Conservation (phyloP, 2,888 invertebrate genomes). For the Cremastobaeus sp. region DNA sequence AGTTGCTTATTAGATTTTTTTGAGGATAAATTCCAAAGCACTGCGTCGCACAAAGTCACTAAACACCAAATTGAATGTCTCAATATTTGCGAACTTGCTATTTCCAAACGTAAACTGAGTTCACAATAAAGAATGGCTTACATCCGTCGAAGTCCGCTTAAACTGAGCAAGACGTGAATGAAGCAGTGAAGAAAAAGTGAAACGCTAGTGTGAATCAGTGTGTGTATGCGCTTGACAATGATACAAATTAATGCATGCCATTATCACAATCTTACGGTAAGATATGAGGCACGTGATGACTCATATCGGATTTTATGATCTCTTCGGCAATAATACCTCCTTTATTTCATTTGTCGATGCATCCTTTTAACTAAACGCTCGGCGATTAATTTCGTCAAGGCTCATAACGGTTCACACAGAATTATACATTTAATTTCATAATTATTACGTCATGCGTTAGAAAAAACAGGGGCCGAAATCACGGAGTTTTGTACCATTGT, state of each 20-base stretch:
- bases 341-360: constrained; percentile 14
- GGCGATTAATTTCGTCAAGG: constrained; percentile 14
- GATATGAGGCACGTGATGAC: constrained; percentile 46
- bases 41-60: neutral
- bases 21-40: neutral
- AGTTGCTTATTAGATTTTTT: no score
- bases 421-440: no score
- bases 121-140: constrained; percentile 18
- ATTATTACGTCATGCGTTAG: no score
- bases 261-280: constrained; percentile 49
- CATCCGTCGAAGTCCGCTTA: constrained; percentile 47
- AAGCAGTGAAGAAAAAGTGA: constrained; percentile 62
- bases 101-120: no score
- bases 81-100: no score
- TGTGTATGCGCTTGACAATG: constrained; percentile 56
- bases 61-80: no score
- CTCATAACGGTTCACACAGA: neutral
- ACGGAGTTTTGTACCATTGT: neutral
- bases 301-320: constrained; percentile 53
- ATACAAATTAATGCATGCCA: constrained; percentile 61
- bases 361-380: constrained; percentile 6
- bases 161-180: constrained; percentile 58
- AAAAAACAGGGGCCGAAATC: no score
- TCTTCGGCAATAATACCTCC: constrained; percentile 19
- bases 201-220: constrained; percentile 61